These are phyloP conservation scores for Latheticus oryzae DNA, from an alignment of 2,888 invertebrate species.

Conservation along the genomic window DNA sequence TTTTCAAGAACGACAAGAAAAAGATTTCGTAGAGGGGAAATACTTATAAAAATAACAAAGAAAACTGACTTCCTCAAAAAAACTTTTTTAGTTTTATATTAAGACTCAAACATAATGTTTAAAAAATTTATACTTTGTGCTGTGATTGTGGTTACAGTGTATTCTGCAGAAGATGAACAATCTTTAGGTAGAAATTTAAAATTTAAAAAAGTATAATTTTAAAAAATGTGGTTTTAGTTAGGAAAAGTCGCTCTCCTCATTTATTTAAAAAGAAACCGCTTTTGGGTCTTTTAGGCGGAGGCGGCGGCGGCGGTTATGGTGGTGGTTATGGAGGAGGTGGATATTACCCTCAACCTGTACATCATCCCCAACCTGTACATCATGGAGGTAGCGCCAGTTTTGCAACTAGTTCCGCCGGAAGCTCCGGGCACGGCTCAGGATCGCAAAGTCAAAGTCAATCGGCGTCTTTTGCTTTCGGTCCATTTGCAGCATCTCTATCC, in stretches of 20 bases:
- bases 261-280: conserved; percentile 32
- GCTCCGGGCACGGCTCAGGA: conserved; percentile 16
- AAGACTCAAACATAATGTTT: conserved; percentile 17
- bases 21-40: conserved; percentile 35
- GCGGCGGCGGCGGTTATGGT: conserved; percentile 16
- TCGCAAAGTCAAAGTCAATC: conserved; percentile 37
- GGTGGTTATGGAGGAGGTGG: conserved; percentile 3
- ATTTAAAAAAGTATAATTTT: too few relatives aligned
- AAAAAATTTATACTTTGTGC: conserved; percentile 16
- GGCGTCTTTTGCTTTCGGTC: conserved; percentile 26
- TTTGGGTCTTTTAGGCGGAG: conserved; percentile 21
- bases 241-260: conserved; percentile 24
- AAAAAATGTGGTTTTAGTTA: too few relatives aligned
- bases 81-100: conserved; percentile 5
- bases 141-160: conserved; percentile 8
- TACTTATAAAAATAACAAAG: conserved; percentile 35
- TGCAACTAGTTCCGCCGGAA: conserved; percentile 25
- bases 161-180: too few relatives aligned
- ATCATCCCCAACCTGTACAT: conserved; percentile 15
- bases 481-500: conserved; percentile 34
- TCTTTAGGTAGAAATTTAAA: too few relatives aligned
- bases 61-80: conserved; percentile 18
- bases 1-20: conserved; percentile 36
- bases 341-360: conserved; percentile 18
- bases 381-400: conserved; percentile 29